A percentile compares a stretch with the other conserved stretches of the same genome.
Conservation (phyloP, 2,888 invertebrate genomes). For the Drosophila cognata region DNA sequence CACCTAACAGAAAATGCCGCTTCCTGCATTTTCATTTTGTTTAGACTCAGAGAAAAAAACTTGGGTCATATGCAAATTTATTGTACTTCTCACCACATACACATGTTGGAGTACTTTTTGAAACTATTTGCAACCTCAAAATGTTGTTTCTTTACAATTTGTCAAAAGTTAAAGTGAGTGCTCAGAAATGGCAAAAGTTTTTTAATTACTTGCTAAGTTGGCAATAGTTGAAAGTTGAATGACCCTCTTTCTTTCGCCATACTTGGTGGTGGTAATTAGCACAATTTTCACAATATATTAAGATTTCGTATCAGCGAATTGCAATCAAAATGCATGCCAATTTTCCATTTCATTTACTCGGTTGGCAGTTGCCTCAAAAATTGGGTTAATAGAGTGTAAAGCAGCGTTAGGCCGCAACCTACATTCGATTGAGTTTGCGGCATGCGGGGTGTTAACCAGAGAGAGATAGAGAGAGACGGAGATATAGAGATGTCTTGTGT, state of each 20-base stretch:
- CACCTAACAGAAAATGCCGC: neutral
- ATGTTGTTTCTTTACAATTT: conserved; percentile 20
- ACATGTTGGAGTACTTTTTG: neutral
- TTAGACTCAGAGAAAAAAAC: conserved; percentile 4
- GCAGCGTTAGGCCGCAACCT: conserved; percentile 68
- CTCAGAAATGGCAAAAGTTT: conserved; percentile 50
- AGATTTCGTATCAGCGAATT: conserved; percentile 17
- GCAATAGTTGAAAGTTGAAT: conserved; percentile 39
- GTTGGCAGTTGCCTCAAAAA: conserved; percentile 71
- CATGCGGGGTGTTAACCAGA: neutral
- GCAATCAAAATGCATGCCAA: conserved; percentile 32
- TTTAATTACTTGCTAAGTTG: conserved; percentile 62
- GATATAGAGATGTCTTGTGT: conserved; percentile 18
- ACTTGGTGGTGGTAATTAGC: conserved; percentile 4
- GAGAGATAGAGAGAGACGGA: neutral
- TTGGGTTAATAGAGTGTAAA: conserved; percentile 83
- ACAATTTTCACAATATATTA: neutral
- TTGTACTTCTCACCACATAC: conserved; percentile 41
- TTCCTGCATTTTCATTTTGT: conserved; percentile 1
- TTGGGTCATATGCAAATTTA: conserved; percentile 52
- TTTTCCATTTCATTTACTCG: conserved; percentile 81
- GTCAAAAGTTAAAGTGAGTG: conserved; percentile 36
- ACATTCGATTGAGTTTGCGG: conserved; percentile 51
- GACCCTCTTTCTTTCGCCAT: conserved; percentile 22
- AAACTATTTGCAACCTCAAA: conserved; percentile 19